Evolutionary conservation across 2,888 invertebrate genomes (phyloP).

Genomic region (Apamea sordens): DNA sequence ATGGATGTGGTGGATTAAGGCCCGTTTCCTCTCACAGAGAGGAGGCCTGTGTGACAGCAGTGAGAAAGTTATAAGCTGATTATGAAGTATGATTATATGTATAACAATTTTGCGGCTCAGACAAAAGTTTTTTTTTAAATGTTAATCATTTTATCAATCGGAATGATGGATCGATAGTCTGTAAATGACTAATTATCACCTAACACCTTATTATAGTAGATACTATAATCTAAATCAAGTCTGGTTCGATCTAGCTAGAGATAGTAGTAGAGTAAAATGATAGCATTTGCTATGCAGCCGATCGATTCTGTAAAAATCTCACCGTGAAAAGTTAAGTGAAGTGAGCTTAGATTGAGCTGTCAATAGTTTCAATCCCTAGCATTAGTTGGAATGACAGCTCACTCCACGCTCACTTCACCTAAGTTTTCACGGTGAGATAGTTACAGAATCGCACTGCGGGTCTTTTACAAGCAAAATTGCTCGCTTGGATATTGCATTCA

Average conservation of each 20-base stretch:
- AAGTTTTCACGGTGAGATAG: no score
- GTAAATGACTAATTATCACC: neutral
- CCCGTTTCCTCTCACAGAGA: neutral
- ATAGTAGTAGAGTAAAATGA: neutral
- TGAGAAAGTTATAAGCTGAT: neutral
- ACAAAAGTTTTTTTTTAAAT: neutral
- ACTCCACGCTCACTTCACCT: no score
- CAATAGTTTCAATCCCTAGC: no score
- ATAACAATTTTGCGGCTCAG: conserved; percentile 5
- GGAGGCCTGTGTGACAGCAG: neutral
- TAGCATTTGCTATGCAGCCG: conserved; percentile 8
- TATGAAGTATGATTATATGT: neutral
- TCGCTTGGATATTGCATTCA: conserved; percentile 20
- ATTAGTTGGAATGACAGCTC: no score
- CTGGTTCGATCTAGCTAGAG: neutral
- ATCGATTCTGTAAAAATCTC: no score
- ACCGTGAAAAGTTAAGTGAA: no score
- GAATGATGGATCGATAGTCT: conserved; percentile 1
- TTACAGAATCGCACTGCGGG: no score
- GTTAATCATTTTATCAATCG: conserved; percentile 11
- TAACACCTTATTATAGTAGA: neutral
- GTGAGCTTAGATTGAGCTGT: no score
- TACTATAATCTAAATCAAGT: neutral
- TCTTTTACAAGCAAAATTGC: conserved; percentile 16
- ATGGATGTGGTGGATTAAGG: neutral